Percentiles rank a stretch among this genome's conserved stretches.
These are phyloP conservation scores for Jaculus jaculus DNA, from an alignment of 2,113 vertebrate species.

Conservation along the genomic window DNA sequence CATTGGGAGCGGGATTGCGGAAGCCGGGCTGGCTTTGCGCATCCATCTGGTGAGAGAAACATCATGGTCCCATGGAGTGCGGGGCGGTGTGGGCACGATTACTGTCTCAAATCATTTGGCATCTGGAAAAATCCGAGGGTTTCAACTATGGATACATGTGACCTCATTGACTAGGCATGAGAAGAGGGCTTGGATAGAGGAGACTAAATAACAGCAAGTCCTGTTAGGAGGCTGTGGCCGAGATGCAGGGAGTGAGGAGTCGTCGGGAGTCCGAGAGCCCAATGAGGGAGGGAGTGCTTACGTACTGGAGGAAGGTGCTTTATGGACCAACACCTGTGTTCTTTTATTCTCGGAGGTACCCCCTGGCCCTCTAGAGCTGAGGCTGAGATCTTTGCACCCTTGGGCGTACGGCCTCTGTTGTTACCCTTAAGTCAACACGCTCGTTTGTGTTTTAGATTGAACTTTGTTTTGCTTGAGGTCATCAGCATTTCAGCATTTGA, in stretches of 20 bases:
- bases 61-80: not conserved
- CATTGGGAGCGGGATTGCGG: too few species aligned
- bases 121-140: not conserved
- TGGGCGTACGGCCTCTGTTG: not conserved
- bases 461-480: not conserved
- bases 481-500: not conserved
- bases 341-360: not conserved
- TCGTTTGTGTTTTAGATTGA: not conserved
- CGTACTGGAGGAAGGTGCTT: not conserved
- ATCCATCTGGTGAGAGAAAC: not conserved
- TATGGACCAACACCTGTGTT: not conserved
- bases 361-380: not conserved
- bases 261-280: too few species aligned
- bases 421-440: not conserved
- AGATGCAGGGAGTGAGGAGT: too few species aligned
- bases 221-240: too few species aligned
- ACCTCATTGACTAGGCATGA: not conserved
- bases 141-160: not conserved
- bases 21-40: too few species aligned
- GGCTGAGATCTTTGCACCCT: not conserved
- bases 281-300: not conserved
- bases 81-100: not conserved
- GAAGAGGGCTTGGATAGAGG: not conserved
- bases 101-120: too few species aligned
- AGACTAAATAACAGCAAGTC: not conserved